A percentile compares a stretch with the other conserved stretches of the same genome.
Conservation (phyloP, 1,140 invertebrate genomes). For the Spodoptera frugiperda region DNA sequence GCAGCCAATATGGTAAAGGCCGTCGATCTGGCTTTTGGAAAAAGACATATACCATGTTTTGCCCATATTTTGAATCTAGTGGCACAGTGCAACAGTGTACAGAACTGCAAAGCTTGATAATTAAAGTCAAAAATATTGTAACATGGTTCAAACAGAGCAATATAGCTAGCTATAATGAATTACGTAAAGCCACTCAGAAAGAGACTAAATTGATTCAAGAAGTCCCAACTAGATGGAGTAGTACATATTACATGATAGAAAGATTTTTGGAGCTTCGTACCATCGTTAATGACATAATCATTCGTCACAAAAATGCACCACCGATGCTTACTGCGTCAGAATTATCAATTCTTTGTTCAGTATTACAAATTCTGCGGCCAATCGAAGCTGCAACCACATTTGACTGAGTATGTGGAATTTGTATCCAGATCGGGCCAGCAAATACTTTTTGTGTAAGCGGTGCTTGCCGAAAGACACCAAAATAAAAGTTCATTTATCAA, state of each 20-base stretch:
- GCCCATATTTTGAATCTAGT: conserved; percentile 80
- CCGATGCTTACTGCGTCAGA: conserved; percentile 67
- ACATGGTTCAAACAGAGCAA: conserved; percentile 74
- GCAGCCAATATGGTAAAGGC: conserved; percentile 57
- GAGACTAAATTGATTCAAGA: conserved; percentile 62
- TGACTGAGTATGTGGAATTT: too few species aligned
- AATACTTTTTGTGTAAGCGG: too few species aligned
- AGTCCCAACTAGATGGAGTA: conserved; percentile 70
- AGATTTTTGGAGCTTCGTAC: conserved; percentile 68
- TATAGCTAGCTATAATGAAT: conserved; percentile 70
- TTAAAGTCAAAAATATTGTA: conserved; percentile 70
- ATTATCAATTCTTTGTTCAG: conserved; percentile 59
- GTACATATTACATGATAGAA: conserved; percentile 72
- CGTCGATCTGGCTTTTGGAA: conserved; percentile 71
- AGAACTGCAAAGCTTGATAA: conserved; percentile 52
- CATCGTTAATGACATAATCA: conserved; percentile 65
- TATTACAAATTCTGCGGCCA: conserved; percentile 65
- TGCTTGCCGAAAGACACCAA: too few species aligned
- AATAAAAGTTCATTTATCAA: too few species aligned
- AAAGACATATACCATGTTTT: conserved; percentile 78
- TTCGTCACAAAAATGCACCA: conserved; percentile 64
- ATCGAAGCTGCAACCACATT: conserved; percentile 75
- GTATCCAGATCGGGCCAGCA: too few species aligned
- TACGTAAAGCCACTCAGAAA: conserved; percentile 51
- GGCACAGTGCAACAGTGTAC: conserved; percentile 51